Conservation (phyloP, 2,797 vertebrate species). For the Gobionotothen gibberifrons region DNA sequence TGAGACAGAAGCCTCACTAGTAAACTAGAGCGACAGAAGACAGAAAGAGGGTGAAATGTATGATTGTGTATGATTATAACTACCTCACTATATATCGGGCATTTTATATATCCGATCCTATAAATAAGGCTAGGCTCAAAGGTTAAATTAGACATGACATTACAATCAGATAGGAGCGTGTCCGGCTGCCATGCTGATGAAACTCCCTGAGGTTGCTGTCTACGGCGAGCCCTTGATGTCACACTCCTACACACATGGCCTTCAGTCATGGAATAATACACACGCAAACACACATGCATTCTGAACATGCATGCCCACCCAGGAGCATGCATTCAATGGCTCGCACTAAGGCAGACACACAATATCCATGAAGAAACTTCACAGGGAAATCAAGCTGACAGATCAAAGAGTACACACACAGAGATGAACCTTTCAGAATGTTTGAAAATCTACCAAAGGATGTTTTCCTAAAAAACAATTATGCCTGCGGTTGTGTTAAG, state of each 20-base stretch:
- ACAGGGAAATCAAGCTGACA: conserved; percentile 57
- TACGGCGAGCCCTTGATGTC: conserved; percentile 64
- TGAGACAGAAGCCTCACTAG: conserved; percentile 53
- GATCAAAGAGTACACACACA: conserved; percentile 63
- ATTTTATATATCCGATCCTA: conserved; percentile 26
- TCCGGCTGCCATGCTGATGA: conserved; percentile 53
- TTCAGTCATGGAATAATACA: conserved; percentile 48
- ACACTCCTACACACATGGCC: conserved; percentile 55
- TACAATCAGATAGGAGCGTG: conserved; percentile 51
- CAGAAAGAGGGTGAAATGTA: background rate
- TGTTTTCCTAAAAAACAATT: conserved; percentile 61
- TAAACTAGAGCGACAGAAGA: conserved; percentile 50
- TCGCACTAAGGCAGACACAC: conserved; percentile 42
- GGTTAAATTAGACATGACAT: conserved; percentile 64
- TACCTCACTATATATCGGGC: background rate
- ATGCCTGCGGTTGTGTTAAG: conserved; percentile 52
- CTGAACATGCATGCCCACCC: conserved; percentile 40
- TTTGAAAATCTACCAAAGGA: conserved; percentile 66
- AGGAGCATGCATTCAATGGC: conserved; percentile 31
- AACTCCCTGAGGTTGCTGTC: conserved; percentile 61
- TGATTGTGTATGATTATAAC: conserved; percentile 4
- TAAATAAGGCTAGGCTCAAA: conserved; percentile 40
- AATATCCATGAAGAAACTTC: conserved; percentile 50
- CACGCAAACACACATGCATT: conserved; percentile 39
- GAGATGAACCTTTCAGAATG: conserved; percentile 58